These are phyloP conservation scores for Cheirogaleus major DNA, from an alignment of 2,797 vertebrate genomes.

Conservation along the genomic window DNA sequence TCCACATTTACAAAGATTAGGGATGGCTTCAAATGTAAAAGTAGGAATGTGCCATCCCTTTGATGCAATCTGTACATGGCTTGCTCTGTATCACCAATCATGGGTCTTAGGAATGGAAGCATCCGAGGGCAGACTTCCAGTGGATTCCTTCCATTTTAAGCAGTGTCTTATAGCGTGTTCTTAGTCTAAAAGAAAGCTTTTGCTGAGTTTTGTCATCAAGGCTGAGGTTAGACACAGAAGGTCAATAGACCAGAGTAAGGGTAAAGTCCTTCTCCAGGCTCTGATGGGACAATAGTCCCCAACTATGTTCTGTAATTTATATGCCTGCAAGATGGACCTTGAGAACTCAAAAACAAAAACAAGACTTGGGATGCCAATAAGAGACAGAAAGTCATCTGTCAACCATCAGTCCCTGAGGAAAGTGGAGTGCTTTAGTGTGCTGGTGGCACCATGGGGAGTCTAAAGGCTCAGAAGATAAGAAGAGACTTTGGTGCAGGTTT, in stretches of 20 bases:
- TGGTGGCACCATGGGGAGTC: fast-evolving
- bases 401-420: neutral
- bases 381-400: neutral
- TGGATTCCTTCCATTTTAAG: neutral
- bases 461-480: neutral
- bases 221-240: conserved; percentile 29
- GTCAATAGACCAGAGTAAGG: neutral
- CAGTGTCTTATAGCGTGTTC: neutral
- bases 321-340: neutral
- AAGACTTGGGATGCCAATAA: neutral
- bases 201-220: neutral
- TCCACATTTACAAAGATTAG: neutral
- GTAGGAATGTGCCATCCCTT: neutral
- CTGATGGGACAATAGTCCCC: neutral
- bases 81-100: neutral
- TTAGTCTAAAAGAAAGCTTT: neutral
- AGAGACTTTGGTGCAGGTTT: neutral
- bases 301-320: neutral
- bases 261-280: neutral
- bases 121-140: neutral
- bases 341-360: conserved; percentile 1
- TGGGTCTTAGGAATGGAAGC: neutral
- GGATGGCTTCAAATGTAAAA: neutral
- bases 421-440: neutral
- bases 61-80: neutral